Percentiles rank a stretch among this genome's conserved stretches.
phyloP scores from a whole-genome alignment of 37 sponge, comb jelly and placozoan genomes.

The Oscarella lobularis region DNA sequence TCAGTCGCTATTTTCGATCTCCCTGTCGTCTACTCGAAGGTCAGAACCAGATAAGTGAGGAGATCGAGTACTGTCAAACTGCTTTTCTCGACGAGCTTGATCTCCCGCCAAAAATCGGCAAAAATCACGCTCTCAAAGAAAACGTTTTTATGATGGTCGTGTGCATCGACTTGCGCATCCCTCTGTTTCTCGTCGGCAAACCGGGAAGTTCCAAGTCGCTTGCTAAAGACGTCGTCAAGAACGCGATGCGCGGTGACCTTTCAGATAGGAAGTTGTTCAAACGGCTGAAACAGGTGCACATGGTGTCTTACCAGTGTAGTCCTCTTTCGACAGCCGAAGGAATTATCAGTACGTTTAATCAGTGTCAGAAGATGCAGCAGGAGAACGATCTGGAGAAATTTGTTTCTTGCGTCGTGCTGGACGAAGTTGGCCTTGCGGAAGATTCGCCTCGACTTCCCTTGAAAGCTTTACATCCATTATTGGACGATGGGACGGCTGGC shows the following conservation, averaged over 20 bases:
- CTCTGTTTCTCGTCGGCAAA: conserved; percentile 35
- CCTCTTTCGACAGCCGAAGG: conserved; percentile 72
- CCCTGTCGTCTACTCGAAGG: background rate
- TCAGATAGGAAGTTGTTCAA: conserved; percentile 43
- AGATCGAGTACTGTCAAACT: conserved; percentile 3
- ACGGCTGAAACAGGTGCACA: conserved; percentile 59
- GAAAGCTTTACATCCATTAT: conserved; percentile 78
- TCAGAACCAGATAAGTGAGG: background rate
- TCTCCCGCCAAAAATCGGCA: conserved; percentile 15
- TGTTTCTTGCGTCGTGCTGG: conserved; percentile 79
- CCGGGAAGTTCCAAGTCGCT: conserved; percentile 38
- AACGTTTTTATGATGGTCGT: conserved; percentile 45
- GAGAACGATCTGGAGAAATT: conserved; percentile 20
- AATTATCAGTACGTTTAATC: conserved; percentile 56
- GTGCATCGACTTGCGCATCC: conserved; percentile 34
- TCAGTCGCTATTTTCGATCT: background rate
- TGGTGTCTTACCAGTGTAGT: conserved; percentile 86
- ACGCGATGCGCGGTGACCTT: conserved; percentile 63
- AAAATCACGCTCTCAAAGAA: conserved; percentile 23
- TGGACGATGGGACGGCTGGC: conserved; percentile 71
- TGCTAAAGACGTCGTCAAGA: conserved; percentile 61
- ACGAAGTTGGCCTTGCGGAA: conserved; percentile 87
- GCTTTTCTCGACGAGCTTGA: conserved; percentile 11
- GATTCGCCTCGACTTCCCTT: conserved; percentile 77
- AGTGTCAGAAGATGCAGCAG: conserved; percentile 35